phyloP scores from a whole-genome alignment of 2,797 vertebrate species.

The Parambassis ranga region DNA sequence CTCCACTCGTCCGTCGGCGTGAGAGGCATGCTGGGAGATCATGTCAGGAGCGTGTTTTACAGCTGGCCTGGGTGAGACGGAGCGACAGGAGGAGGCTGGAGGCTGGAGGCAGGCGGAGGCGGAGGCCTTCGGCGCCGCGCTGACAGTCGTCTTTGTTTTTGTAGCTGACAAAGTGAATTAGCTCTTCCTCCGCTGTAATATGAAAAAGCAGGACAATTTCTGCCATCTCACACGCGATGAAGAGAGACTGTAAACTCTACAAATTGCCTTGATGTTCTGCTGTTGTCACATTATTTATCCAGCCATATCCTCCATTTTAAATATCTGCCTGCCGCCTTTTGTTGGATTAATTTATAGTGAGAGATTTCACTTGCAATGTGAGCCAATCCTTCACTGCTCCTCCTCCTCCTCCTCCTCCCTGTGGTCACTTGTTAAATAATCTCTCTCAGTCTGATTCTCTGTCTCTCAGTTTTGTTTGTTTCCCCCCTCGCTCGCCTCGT shows the following conservation, averaged over 20 bases:
- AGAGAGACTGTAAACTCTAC: slow-evolving; percentile 53
- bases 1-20: slow-evolving; percentile 67
- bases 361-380: slow-evolving; percentile 68
- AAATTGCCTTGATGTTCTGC: slow-evolving; percentile 54
- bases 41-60: slow-evolving; percentile 73
- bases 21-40: slow-evolving; percentile 62
- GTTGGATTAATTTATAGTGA: slow-evolving; percentile 71
- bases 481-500: slow-evolving; percentile 87
- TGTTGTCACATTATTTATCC: slow-evolving; percentile 59
- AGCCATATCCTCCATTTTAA: slow-evolving; percentile 47
- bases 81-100: slow-evolving; percentile 49
- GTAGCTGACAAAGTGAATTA: slow-evolving; percentile 62
- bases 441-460: slow-evolving; percentile 37
- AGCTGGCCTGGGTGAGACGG: slow-evolving; percentile 60
- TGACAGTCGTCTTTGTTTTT: slow-evolving; percentile 27
- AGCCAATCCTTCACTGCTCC: slow-evolving; percentile 56
- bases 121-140: too few relatives aligned
- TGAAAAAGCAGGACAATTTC: slow-evolving; percentile 52
- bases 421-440: slow-evolving; percentile 91
- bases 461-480: slow-evolving; percentile 90
- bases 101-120: too few relatives aligned
- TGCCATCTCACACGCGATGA: slow-evolving; percentile 43
- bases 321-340: slow-evolving; percentile 36
- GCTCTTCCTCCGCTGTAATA: slow-evolving; percentile 19
- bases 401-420: not conserved